phyloP scores from a whole-genome alignment of 2,113 vertebrate species.

The Stigmatopora nigra region DNA sequence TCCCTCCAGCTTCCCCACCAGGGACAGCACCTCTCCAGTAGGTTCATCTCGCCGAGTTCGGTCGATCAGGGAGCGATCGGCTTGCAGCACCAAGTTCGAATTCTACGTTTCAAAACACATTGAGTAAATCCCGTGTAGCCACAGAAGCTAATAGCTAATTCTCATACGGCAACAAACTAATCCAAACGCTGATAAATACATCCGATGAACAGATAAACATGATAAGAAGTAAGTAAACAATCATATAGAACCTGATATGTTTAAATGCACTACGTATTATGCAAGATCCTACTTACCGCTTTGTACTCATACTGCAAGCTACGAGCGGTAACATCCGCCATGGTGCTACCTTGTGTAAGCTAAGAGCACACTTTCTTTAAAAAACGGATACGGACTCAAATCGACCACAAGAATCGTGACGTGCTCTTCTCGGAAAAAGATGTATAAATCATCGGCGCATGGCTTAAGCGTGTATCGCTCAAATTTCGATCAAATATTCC shows the following conservation, averaged over 20 bases:
- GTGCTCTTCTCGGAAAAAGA: conserved; percentile 16
- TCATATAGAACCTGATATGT: neutral
- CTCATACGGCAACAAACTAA: neutral
- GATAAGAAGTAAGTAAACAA: neutral
- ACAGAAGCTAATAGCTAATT: conserved; percentile 24
- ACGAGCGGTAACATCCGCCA: conserved; percentile 96
- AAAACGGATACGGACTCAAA: neutral
- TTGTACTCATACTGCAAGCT: conserved; percentile 98
- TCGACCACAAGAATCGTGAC: conserved; percentile 13
- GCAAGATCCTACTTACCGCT: conserved; percentile 75
- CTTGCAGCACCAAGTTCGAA: conserved; percentile 96
- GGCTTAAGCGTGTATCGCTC: conserved; percentile 3
- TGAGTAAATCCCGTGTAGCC: neutral
- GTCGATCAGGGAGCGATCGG: conserved; percentile 93
- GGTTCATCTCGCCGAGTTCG: conserved; percentile 93
- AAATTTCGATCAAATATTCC: neutral
- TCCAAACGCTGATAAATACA: neutral
- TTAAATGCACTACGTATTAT: rapidly evolving
- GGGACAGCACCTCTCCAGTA: conserved; percentile 87
- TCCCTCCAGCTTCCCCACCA: conserved; percentile 93
- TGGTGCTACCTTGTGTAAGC: conserved; percentile 45
- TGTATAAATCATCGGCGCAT: conserved; percentile 13
- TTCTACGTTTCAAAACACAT: conserved; percentile 67
- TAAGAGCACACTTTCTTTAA: conserved; percentile 13
- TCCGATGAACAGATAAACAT: neutral